Conservation (phyloP, 2,113 vertebrate genomes). For the Columba livia region DNA sequence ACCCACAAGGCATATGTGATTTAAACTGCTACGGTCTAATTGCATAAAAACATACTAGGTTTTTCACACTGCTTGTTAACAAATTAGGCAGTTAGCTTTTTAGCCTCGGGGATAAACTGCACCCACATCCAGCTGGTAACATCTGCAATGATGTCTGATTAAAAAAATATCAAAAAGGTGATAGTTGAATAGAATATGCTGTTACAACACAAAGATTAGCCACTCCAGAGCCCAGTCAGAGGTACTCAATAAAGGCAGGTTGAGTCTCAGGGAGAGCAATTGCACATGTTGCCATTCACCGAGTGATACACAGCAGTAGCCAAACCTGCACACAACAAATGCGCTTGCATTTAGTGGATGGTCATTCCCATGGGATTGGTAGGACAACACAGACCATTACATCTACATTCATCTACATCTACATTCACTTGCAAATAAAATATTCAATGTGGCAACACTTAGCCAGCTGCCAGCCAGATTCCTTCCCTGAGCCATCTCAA, state of each 20-base stretch:
- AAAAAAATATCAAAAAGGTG: not conserved
- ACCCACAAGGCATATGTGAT: not conserved
- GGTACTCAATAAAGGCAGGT: not conserved
- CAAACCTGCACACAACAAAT: not conserved
- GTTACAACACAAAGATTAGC: not conserved
- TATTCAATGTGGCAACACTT: not conserved
- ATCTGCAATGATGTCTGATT: not conserved
- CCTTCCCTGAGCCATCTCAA: not conserved
- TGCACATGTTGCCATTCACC: fast-evolving
- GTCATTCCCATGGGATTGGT: not conserved
- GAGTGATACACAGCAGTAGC: fast-evolving
- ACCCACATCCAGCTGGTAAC: not conserved
- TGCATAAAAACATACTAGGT: not conserved
- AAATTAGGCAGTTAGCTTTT: not conserved
- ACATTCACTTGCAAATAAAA: not conserved
- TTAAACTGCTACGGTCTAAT: not conserved
- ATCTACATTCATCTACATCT: too few relatives aligned
- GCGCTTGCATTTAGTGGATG: not conserved
- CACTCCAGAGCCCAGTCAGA: not conserved
- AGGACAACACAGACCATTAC: not conserved
- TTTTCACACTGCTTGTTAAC: not conserved
- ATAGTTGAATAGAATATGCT: not conserved
- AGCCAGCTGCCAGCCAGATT: not conserved
- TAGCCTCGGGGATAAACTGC: not conserved
- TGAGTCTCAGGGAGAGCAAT: not conserved